Percentiles rank a stretch among this genome's conserved stretches.
phyloP scores from a whole-genome alignment of 2,888 invertebrate genomes.

The Phrixothrix hirtus region DNA sequence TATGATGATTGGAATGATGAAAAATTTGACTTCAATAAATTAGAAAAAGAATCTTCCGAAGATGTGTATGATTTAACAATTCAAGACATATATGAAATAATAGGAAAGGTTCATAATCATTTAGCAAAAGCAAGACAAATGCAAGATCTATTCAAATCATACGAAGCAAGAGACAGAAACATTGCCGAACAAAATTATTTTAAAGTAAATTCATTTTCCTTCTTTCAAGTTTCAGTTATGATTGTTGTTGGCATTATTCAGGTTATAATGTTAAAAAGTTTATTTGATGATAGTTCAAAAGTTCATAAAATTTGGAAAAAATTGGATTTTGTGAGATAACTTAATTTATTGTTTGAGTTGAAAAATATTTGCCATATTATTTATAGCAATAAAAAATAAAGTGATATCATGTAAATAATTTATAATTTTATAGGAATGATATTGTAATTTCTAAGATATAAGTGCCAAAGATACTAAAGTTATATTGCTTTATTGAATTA shows the following conservation, averaged over 20 bases:
- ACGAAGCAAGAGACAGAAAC: slow-evolving; percentile 81
- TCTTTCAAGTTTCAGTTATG: slow-evolving; percentile 75
- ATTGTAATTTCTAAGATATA: too few species aligned
- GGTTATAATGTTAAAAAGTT: slow-evolving; percentile 76
- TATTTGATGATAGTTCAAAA: slow-evolving; percentile 66
- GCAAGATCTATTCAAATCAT: slow-evolving; percentile 72
- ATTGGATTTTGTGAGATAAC: slow-evolving; percentile 12
- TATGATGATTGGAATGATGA: slow-evolving; percentile 62
- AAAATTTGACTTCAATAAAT: slow-evolving; percentile 54
- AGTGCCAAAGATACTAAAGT: too few species aligned
- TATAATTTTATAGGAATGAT: too few species aligned
- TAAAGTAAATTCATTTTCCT: slow-evolving; percentile 79
- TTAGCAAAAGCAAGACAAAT: slow-evolving; percentile 65
- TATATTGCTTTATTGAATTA: too few species aligned
- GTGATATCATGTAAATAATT: too few species aligned
- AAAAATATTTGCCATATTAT: too few species aligned
- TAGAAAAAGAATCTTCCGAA: slow-evolving; percentile 56
- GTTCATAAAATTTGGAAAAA: slow-evolving; percentile 51
- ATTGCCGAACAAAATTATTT: slow-evolving; percentile 79
- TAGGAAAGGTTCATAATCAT: slow-evolving; percentile 65
- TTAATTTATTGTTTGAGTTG: too few species aligned
- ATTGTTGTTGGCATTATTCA: slow-evolving; percentile 71
- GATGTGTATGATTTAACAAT: slow-evolving; percentile 65
- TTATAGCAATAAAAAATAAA: too few species aligned
- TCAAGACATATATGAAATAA: slow-evolving; percentile 67